Percentiles rank a stretch among this genome's conserved stretches.
These are phyloP conservation scores for Neopelma chrysocephalum DNA, from an alignment of 2,797 vertebrate species.

Conservation along the genomic window DNA sequence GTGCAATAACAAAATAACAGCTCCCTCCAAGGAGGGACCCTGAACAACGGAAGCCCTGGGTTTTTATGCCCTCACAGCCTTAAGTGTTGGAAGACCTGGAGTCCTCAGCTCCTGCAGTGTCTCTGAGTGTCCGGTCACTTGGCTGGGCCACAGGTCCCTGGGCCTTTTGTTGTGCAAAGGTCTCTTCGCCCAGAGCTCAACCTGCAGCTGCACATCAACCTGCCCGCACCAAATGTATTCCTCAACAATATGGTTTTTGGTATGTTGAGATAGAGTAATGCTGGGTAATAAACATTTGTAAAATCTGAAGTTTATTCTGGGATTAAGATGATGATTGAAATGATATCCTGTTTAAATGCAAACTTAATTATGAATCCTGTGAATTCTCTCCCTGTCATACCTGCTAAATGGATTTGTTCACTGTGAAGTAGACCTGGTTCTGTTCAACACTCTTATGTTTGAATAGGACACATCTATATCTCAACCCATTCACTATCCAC, in stretches of 20 bases:
- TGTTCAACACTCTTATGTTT: fast-evolving
- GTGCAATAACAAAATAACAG: not conserved
- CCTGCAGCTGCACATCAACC: not conserved
- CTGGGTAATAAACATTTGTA: not conserved
- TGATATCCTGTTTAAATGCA: not conserved
- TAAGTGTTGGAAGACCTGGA: not conserved
- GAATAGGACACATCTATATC: not conserved
- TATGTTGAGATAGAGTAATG: not conserved
- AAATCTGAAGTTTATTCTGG: not conserved
- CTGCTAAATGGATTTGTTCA: not conserved
- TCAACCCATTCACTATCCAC: not conserved
- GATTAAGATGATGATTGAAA: not conserved
- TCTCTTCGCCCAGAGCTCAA: not conserved
- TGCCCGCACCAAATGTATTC: not conserved
- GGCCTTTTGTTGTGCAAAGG: not conserved
- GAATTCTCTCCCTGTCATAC: not conserved
- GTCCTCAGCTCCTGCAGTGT: not conserved
- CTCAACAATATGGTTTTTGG: not conserved
- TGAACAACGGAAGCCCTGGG: not conserved
- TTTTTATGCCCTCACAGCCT: not conserved
- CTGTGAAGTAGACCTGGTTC: not conserved
- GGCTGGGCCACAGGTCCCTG: not conserved
- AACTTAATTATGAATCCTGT: not conserved
- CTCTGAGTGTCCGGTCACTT: not conserved
- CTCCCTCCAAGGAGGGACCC: not conserved